Evolutionary conservation across 2,797 vertebrate genomes (phyloP), one percentile per base, ranked within the genome.

Genomic region (Eospalax fontanierii): DNA sequence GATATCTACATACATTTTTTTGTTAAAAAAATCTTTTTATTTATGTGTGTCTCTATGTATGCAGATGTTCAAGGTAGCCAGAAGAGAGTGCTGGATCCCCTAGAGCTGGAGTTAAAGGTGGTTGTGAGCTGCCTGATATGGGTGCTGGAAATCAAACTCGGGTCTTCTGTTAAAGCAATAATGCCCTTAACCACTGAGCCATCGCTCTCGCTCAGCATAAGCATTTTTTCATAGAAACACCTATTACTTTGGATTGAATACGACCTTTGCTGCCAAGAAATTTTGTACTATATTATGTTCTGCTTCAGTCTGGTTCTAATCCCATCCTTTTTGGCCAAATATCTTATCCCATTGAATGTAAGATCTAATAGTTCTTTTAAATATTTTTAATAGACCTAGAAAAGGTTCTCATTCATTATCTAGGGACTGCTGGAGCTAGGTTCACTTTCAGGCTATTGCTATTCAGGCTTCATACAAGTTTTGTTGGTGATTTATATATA

Each of bases 321-420:
- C 74, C 10, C 50, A 78, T 89, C 38, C 84, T 78, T 90, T 61
- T 50, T 82, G 50, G 15, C 7, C 76, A 12, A 85, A 28, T 76
- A 57, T 89, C 26, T 80, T 84, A 38, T 26, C 4, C 59, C 50
- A 82, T 9, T 35, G 40, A 90, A 92, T 33, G 7, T 63, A 54
- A 24, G 7, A 35, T 50, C 65, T 71, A 76, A 30, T 59, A 75
- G 73, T 61, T 87, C 9, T 61, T 86, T 63, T 80, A 79, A 57
- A 5, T 87, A 3, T 79, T 90, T 87, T 61, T 87, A 40, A 96
- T 90, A 68, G 84, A 43, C 35, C 63, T 61, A 78, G 33, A 88
- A 85, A 81, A 46, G 78, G 14, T 78, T 88, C 22, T 70, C 2
- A 19, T 83, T 70, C 2, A 19, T 83, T 63, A 63, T 81, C 30